These are phyloP conservation scores for Myripristis jacobus DNA, from an alignment of 2,797 vertebrate species.

Conservation along the genomic window DNA sequence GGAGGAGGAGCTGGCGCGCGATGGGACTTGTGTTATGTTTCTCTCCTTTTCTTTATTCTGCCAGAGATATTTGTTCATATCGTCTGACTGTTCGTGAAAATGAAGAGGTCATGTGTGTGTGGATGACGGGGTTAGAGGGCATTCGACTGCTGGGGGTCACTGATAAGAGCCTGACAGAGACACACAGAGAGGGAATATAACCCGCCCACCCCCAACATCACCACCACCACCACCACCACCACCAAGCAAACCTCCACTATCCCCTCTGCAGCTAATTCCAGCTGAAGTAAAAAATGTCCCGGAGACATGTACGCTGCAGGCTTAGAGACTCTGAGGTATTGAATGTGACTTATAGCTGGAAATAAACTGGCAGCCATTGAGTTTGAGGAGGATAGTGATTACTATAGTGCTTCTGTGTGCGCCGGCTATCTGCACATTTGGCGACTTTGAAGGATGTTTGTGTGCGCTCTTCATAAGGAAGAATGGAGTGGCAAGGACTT, in stretches of 20 bases:
- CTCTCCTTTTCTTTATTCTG: conserved; percentile 21
- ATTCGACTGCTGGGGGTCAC: conserved; percentile 69
- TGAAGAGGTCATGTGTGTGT: conserved; percentile 62
- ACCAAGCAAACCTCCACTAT: conserved; percentile 37
- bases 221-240: conserved; percentile 10
- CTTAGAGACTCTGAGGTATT: conserved; percentile 9
- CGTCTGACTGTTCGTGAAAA: conserved; percentile 42
- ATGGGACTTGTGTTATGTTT: conserved; percentile 12
- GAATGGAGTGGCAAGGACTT: conserved; percentile 51
- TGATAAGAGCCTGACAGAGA: conserved; percentile 74
- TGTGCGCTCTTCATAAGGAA: conserved; percentile 52
- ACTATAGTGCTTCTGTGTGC: neutral
- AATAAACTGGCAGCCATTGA: conserved; percentile 18
- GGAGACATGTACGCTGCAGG: conserved; percentile 22
- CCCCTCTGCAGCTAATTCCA: conserved; percentile 53
- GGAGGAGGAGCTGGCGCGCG: conserved; percentile 13
- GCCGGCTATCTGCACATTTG: conserved; percentile 44
- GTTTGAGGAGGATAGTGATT: conserved; percentile 32
- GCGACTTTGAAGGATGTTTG: conserved; percentile 67
- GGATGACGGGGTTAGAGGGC: conserved; percentile 75
- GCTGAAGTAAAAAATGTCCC: conserved; percentile 2
- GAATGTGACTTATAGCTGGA: conserved; percentile 37
- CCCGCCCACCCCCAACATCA: conserved; percentile 21
- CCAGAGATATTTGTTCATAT: conserved; percentile 52
- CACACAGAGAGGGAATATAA: conserved; percentile 53